Evolutionary conservation across 1,140 invertebrate species (phyloP).

Genomic region (Chionoecetes opilio): DNA sequence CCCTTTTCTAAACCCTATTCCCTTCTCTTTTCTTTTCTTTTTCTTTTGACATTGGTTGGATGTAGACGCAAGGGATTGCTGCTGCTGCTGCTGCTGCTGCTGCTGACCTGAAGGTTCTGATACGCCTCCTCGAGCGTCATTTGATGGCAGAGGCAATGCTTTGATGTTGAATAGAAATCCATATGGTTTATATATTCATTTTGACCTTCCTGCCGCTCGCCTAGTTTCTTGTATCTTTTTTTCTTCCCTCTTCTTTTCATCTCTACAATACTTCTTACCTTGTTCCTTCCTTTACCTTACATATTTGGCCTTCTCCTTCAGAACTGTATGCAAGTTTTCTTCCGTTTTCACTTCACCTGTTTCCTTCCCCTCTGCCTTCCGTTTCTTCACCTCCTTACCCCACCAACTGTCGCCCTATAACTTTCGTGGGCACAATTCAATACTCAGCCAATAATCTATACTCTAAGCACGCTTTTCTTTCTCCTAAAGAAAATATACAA

Average conservation of each 20-base stretch:
- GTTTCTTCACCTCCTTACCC: neutral
- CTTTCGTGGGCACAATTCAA: constrained; percentile 19
- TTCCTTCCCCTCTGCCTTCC: neutral
- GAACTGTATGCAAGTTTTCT: neutral
- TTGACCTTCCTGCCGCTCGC: neutral
- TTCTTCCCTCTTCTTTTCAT: neutral
- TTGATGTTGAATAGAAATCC: too few species aligned
- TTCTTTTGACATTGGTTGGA: neutral
- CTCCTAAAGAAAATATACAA: constrained; percentile 21
- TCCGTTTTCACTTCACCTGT: neutral
- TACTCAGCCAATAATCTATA: constrained; percentile 20
- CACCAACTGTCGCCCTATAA: neutral
- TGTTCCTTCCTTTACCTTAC: neutral
- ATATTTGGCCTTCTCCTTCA: neutral
- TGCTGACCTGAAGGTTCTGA: too few species aligned
- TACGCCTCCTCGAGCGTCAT: too few species aligned
- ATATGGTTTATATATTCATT: too few species aligned
- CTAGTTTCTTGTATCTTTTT: neutral
- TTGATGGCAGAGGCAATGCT: too few species aligned
- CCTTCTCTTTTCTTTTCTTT: neutral
- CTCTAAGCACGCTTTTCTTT: constrained; percentile 28
- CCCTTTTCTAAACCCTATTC: neutral
- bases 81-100: too few species aligned
- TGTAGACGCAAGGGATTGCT: too few species aligned
- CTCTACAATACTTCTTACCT: neutral